phyloP scores from a whole-genome alignment of 2,888 invertebrate genomes.

The Acanthacorydalis orientalis region DNA sequence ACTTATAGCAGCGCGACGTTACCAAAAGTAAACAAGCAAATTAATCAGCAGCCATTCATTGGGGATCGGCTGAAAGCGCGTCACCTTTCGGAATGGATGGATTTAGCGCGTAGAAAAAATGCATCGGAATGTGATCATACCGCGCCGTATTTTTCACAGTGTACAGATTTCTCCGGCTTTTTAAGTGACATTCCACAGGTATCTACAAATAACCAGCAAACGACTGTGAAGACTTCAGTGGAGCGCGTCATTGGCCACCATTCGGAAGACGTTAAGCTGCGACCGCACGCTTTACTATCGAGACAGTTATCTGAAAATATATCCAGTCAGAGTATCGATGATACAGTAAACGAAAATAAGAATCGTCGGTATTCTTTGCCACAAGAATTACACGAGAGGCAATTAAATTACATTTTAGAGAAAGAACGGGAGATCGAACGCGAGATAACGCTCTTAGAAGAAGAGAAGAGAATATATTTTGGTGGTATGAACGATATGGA shows the following conservation, averaged over 20 bases:
- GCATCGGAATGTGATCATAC: background rate
- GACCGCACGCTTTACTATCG: background rate
- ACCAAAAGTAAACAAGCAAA: background rate
- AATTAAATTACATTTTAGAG: constrained; percentile 45
- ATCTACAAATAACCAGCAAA: background rate
- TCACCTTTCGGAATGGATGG: constrained; percentile 31
- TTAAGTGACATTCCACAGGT: background rate
- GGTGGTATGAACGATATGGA: background rate
- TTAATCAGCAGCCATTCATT: constrained; percentile 6
- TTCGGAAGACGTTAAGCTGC: constrained; percentile 2
- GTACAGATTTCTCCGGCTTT: too few species aligned
- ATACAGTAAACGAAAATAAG: background rate
- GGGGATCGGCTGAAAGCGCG: constrained; percentile 19
- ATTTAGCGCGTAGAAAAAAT: constrained; percentile 22
- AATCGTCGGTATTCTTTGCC: constrained; percentile 40
- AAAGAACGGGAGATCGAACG: constrained; percentile 51
- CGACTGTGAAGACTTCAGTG: background rate
- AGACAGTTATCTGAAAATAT: background rate
- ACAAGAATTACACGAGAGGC: constrained; percentile 42
- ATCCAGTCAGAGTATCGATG: background rate
- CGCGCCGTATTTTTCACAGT: background rate
- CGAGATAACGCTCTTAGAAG: constrained; percentile 44
- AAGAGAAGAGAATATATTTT: constrained; percentile 25
- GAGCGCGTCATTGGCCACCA: background rate
- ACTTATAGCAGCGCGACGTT: background rate